Conservation (phyloP, 2,888 invertebrate species). For the Molorchus minor region DNA sequence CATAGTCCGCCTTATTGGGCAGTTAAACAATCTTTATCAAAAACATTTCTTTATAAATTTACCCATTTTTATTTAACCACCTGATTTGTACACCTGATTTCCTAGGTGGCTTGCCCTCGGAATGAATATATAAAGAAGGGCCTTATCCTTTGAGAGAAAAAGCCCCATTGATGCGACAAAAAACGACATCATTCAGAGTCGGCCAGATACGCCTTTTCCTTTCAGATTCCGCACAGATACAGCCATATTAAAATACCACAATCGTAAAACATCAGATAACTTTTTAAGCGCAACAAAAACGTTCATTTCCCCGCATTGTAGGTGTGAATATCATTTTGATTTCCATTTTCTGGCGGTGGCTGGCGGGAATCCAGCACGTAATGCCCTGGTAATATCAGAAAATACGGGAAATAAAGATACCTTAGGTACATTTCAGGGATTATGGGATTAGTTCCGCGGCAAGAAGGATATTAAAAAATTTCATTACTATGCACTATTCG, state of each 20-base stretch:
- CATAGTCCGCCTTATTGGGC: too few relatives aligned
- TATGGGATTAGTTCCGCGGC: conserved; percentile 21
- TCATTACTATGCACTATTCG: conserved; percentile 12
- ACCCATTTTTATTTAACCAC: too few relatives aligned
- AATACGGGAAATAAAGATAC: conserved; percentile 32
- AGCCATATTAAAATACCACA: conserved; percentile 17
- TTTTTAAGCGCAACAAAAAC: conserved; percentile 20
- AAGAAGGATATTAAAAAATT: conserved; percentile 32
- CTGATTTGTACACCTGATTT: too few relatives aligned
- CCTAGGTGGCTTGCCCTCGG: too few relatives aligned
- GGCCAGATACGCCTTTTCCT: conserved; percentile 1
- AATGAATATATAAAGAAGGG: too few relatives aligned
- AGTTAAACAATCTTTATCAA: too few relatives aligned
- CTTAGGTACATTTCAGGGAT: conserved; percentile 34
- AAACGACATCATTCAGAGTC: too few relatives aligned
- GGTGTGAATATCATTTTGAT: conserved; percentile 35
- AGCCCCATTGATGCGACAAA: too few relatives aligned
- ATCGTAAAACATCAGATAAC: conserved; percentile 13
- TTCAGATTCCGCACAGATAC: conserved; percentile 8
- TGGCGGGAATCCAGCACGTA: conserved; percentile 34
- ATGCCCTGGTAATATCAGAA: conserved; percentile 33
- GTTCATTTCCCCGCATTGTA: conserved; percentile 18
- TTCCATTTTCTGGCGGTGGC: conserved; percentile 31
- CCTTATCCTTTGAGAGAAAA: too few relatives aligned
- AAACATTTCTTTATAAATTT: too few relatives aligned